Evolutionary conservation across 2,113 vertebrate species (phyloP).

Genomic region (Sapajus apella): DNA sequence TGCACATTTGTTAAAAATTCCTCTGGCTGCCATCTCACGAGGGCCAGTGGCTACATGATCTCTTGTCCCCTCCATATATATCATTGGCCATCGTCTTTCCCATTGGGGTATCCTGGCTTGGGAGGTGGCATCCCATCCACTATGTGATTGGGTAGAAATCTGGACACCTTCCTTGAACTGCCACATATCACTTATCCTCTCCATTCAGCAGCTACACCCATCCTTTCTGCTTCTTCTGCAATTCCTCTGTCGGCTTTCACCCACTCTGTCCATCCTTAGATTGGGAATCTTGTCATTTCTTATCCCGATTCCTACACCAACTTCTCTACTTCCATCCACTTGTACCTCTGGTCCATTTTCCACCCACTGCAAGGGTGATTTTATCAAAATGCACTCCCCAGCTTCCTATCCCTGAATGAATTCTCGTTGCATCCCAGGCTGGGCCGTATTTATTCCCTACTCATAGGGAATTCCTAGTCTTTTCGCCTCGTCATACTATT

Average conservation of each 20-base stretch:
- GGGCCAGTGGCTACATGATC: background rate
- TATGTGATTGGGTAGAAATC: too few relatives aligned
- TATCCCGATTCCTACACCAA: too few relatives aligned
- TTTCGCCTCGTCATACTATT: background rate
- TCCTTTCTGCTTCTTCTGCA: background rate
- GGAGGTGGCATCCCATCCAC: rapidly evolving
- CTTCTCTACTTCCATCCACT: background rate
- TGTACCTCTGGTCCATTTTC: background rate
- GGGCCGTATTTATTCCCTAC: background rate
- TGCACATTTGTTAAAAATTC: background rate
- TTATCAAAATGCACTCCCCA: background rate
- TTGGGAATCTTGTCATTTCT: background rate
- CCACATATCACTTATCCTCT: background rate
- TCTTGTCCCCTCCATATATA: too few relatives aligned
- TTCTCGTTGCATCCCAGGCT: background rate
- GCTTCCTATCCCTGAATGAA: background rate
- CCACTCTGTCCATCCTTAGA: background rate
- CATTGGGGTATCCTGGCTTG: background rate
- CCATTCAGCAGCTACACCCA: background rate
- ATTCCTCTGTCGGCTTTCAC: background rate
- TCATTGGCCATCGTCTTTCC: background rate
- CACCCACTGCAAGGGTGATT: background rate
- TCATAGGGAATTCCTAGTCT: background rate
- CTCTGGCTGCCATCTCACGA: background rate
- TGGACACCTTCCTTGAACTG: too few relatives aligned